phyloP scores from a whole-genome alignment of 2,113 vertebrate species.

The Archilochus colubris region DNA sequence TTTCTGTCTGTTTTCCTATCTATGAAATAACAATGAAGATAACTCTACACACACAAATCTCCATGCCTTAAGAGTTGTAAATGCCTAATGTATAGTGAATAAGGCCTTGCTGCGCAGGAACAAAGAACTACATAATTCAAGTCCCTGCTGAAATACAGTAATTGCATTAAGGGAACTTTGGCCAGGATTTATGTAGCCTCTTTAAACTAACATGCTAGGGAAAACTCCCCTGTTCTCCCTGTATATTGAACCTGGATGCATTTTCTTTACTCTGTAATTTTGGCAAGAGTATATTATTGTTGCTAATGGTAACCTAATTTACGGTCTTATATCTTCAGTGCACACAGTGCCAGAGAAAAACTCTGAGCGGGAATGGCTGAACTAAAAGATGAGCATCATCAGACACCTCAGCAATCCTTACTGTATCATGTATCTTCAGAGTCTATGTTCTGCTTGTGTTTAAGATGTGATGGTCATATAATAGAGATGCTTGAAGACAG shows the following conservation, averaged over 20 bases:
- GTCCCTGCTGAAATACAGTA: background rate
- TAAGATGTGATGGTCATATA: background rate
- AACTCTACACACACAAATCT: background rate
- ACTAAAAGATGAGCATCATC: background rate
- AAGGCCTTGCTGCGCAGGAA: background rate
- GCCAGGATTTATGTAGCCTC: background rate
- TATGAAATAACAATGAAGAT: background rate
- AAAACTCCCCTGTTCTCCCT: background rate
- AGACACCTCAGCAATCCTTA: background rate
- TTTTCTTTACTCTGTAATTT: background rate
- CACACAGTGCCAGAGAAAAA: background rate
- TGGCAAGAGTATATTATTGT: background rate
- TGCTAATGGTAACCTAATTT: background rate
- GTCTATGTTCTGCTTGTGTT: background rate
- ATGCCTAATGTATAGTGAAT: background rate
- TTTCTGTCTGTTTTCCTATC: background rate
- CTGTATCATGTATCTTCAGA: fast-evolving
- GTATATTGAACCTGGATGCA: background rate
- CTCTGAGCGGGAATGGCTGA: background rate
- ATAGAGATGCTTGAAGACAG: background rate
- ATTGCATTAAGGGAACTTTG: background rate
- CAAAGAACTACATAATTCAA: background rate
- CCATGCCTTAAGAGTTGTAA: background rate
- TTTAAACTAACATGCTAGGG: background rate
- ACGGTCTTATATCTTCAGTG: background rate